Base-by-base conservation (phyloP, 2,888 invertebrate species). In the Seira ritae region DNA sequence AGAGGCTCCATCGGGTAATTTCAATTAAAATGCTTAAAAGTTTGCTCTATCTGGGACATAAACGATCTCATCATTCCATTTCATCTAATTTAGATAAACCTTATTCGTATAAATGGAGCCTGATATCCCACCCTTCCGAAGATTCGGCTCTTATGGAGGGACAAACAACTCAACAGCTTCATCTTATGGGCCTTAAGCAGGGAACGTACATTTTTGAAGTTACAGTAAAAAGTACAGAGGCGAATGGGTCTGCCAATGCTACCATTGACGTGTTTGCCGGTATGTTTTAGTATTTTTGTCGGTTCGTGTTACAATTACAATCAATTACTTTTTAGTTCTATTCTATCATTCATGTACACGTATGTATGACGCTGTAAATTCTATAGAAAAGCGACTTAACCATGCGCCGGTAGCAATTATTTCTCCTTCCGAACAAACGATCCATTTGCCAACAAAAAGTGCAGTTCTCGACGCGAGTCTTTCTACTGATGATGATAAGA, bases 201-300 rank as follows among this genome's bases (percentile, higher is more conserved):
- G 98, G 98, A 0, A 92, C 96, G 78, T 98, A 98, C 91, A 94
- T 94, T 8, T 97, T 98, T 90, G 96, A 96, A 91, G 94, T 94
- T 2, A 94, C 94, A 1, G 98, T 97, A 0, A 95, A 95, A n/a
- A 95, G 95, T 6, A 93, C 94, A 0, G 95, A 94, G 89, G 96
- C 96, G 1, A 95, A 95, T 90, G 94, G 96, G 0, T 94, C 94
- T 88, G 97, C 96, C 0, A 98, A 98, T 90, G 97, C 96, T 0
- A 98, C 97, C 90, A 96, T 98, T 1, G 97, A 96, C 0, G 98
- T 98, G 15, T 90, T 95, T 88, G 96, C 97, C 84, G 92, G 93
- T 93, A 89, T 88, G 90, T 65, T 31, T 31, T n/a, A n/a, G n/a
- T n/a, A n/a, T n/a, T n/a, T 4, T 31, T 31, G 31, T 31, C 31